Base-by-base conservation (phyloP, 2,888 invertebrate species). In the Criorhina ranunculi region DNA sequence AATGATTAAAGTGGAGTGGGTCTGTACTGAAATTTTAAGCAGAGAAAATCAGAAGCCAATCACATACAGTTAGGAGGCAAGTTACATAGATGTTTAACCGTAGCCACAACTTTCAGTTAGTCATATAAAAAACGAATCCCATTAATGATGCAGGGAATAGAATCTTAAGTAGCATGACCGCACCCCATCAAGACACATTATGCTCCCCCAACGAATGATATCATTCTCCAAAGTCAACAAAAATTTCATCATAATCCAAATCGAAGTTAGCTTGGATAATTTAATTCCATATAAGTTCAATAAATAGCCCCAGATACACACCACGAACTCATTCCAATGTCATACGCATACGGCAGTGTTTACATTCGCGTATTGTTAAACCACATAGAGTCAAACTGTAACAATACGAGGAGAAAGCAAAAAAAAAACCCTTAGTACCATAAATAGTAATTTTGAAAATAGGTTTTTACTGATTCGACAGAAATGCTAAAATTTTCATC, bases 61-160 rank as follows among this genome's bases (percentile, higher is more conserved):
- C 40, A 40, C 59, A 44, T 24, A 15, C 31, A 24, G 24, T 42
- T 19, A 46, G 2, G 2, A 35, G 9, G 9, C 19, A 19, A 19
- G 46, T 19, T 46, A 44, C 8, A 24, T 37, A 8, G n/a, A 12
- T 42, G 15, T 17, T 42, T 7, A 0, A 8, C n/a, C n/a, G n/a
- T n/a, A n/a, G n/a, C n/a, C n/a, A n/a, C n/a, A n/a, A n/a, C n/a
- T 15, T 42, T 5, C n/a, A n/a, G n/a, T 42, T 42, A 9, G 35
- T 9, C 9, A 35, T 9, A 35, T 9, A 9, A 35, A 90, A 90
- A 89, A 89, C 89, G 89, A 64, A 88, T 89, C 29, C 31, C 12
- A 33, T 37, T 12, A 57, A 40, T 57, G 37, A 40, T 57, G 57
- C 57, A 57, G 24, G 24, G 24, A 24, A 24, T 24, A 4, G 24